Evolutionary conservation across 2,888 invertebrate genomes (phyloP).

Genomic region (Rhaphigaster nebulosa): DNA sequence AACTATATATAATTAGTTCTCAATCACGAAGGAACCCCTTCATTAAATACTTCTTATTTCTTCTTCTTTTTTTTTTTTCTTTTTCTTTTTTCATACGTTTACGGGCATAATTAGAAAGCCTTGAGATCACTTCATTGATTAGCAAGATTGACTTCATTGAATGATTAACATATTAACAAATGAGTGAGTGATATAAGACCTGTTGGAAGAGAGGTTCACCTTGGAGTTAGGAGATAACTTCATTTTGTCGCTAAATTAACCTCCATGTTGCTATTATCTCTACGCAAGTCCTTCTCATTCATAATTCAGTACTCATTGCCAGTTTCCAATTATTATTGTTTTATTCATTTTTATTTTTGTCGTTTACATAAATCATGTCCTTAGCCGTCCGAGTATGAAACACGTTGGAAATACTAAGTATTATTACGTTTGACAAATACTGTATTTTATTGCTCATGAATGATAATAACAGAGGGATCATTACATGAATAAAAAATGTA

Average conservation of each 20-base stretch:
- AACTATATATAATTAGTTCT: too few species aligned
- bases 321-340: not conserved
- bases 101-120: not conserved
- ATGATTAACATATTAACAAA: conserved; percentile 1
- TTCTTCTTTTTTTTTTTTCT: not conserved
- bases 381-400: too few species aligned
- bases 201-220: not conserved
- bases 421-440: too few species aligned
- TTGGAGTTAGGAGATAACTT: not conserved
- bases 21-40: too few species aligned
- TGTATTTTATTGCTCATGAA: too few species aligned
- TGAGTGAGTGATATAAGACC: not conserved
- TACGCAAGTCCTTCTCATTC: not conserved
- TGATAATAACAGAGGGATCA: too few species aligned
- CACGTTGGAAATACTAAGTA: too few species aligned
- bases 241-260: conserved; percentile 2
- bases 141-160: not conserved
- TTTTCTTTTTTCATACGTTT: not conserved
- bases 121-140: not conserved
- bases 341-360: not conserved
- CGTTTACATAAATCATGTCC: not conserved
- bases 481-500: too few species aligned
- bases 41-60: not conserved
- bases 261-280: not conserved
- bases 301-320: not conserved